A percentile compares a stretch with the other conserved stretches of the same genome.
phyloP scores from a whole-genome alignment of 2,113 vertebrate species.

The Aptenodytes patagonicus region DNA sequence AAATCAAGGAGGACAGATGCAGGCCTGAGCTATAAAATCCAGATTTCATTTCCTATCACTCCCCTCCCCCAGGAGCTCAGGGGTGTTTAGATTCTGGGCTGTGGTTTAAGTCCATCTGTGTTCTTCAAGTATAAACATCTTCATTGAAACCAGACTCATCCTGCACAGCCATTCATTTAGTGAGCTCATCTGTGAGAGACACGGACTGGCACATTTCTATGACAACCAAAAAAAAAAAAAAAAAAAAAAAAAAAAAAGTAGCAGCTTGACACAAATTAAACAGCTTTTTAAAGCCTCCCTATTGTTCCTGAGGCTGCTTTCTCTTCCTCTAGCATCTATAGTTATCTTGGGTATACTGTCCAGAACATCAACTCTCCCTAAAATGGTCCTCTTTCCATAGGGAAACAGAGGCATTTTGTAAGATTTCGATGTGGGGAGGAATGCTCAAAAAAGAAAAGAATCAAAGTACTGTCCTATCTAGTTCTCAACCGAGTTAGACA shows the following conservation, averaged over 20 bases:
- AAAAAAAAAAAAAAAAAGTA: background rate
- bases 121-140: conserved; percentile 65
- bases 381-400: background rate
- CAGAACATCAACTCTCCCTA: background rate
- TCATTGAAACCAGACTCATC: conserved; percentile 64
- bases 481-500: background rate
- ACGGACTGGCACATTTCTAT: conserved; percentile 65
- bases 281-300: background rate
- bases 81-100: conserved; percentile 39
- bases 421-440: background rate
- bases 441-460: background rate
- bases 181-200: conserved; percentile 62
- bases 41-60: conserved; percentile 55
- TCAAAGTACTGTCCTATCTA: background rate
- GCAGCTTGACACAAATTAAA: background rate
- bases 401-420: background rate
- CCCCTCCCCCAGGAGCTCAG: conserved; percentile 21
- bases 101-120: conserved; percentile 57
- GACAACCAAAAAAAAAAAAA: conserved; percentile 21
- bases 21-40: conserved; percentile 27
- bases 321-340: background rate
- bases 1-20: conserved; percentile 45
- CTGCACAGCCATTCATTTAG: conserved; percentile 49
- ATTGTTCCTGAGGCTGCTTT: background rate
- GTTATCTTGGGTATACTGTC: background rate